These are phyloP conservation scores for Eurois occulta DNA, from an alignment of 2,888 invertebrate genomes.

Conservation along the genomic window DNA sequence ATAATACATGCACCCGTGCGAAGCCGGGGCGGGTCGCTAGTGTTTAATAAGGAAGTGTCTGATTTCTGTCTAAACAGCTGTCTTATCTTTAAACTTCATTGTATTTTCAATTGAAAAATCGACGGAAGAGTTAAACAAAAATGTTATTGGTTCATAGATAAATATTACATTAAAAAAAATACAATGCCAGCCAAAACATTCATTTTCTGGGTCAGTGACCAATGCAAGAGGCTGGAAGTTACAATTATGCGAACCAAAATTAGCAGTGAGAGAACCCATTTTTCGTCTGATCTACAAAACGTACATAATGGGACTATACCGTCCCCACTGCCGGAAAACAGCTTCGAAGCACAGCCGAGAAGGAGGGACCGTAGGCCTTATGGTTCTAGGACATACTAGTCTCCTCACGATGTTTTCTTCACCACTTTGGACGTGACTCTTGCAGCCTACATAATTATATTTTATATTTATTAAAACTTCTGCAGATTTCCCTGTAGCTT, in stretches of 20 bases:
- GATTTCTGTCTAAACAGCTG: background rate
- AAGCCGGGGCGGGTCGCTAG: too few relatives aligned
- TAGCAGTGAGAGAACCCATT: too few relatives aligned
- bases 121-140: too few relatives aligned
- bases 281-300: too few relatives aligned
- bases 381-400: background rate
- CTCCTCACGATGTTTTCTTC: background rate
- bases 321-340: background rate
- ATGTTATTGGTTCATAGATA: background rate
- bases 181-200: too few relatives aligned
- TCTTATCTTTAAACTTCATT: background rate
- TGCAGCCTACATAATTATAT: background rate
- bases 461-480: constrained; percentile 9
- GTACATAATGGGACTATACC: too few relatives aligned
- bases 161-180: background rate
- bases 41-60: background rate
- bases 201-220: too few relatives aligned
- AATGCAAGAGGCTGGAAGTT: too few relatives aligned
- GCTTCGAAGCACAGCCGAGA: too few relatives aligned
- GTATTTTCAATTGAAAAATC: background rate
- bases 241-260: too few relatives aligned
- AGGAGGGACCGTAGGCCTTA: too few relatives aligned
- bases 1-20: too few relatives aligned
- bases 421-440: background rate
- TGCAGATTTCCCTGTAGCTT: background rate